A percentile compares a stretch with the other conserved stretches of the same genome.
These are phyloP conservation scores for Eulemur mongoz DNA, from an alignment of 2,797 vertebrate genomes.

Conservation along the genomic window DNA sequence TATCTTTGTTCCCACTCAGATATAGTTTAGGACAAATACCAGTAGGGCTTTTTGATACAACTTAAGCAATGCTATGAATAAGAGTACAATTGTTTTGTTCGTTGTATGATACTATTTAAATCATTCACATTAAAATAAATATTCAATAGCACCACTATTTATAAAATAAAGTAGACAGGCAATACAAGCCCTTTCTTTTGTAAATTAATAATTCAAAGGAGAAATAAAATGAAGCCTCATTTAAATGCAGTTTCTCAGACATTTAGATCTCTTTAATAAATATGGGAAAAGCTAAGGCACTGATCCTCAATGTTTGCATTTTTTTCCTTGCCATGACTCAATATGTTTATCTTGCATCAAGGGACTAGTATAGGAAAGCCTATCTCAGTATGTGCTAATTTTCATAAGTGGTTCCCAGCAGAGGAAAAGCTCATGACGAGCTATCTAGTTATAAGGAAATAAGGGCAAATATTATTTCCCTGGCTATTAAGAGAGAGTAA, in stretches of 20 bases:
- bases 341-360: conserved; percentile 15
- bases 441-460: conserved; percentile 51
- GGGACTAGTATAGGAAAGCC: conserved; percentile 3
- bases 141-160: background rate
- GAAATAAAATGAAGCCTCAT: background rate
- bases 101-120: background rate
- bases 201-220: conserved; percentile 46
- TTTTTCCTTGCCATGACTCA: background rate
- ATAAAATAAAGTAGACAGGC: background rate
- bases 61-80: background rate
- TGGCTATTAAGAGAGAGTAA: background rate
- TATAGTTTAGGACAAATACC: background rate
- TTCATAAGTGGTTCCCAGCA: conserved; percentile 16
- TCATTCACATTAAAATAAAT: conserved; percentile 35
- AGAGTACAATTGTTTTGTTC: conserved; percentile 1
- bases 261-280: background rate
- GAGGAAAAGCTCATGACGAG: background rate
- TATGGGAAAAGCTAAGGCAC: background rate
- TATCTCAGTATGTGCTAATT: conserved; percentile 6
- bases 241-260: background rate
- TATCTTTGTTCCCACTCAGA: background rate
- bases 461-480: conserved; percentile 42
- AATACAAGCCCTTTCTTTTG: background rate
- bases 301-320: background rate
- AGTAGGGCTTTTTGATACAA: background rate